Evolutionary conservation across 2,888 invertebrate genomes (phyloP).

Genomic region (Caenorhabditis becei): DNA sequence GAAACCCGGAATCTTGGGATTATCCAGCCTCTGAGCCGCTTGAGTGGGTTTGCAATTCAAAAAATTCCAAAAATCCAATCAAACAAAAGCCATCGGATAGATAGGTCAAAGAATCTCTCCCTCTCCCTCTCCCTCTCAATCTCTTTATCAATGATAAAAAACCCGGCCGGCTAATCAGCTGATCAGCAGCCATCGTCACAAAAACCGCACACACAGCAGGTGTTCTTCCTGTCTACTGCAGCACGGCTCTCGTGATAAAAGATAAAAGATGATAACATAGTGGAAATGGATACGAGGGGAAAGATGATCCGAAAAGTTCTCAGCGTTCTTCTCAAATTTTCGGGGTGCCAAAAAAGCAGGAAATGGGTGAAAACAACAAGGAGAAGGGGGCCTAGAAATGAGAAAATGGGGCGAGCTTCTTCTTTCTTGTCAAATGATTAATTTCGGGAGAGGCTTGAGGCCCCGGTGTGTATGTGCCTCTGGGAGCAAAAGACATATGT

Average conservation of each 20-base stretch:
- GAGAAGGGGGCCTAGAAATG: slow-evolving; percentile 5
- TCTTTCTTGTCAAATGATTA: slow-evolving; percentile 59
- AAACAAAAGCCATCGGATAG: too few relatives aligned
- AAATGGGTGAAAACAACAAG: background rate
- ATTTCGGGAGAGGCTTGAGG: slow-evolving; percentile 31
- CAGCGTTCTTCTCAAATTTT: background rate
- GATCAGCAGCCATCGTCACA: background rate
- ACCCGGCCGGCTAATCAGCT: background rate
- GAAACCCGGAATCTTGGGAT: too few relatives aligned
- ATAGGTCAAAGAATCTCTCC: too few relatives aligned
- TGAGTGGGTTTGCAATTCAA: too few relatives aligned
- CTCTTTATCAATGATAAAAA: too few relatives aligned
- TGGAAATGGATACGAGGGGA: background rate
- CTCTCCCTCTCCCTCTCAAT: too few relatives aligned
- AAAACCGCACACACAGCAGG: too few relatives aligned
- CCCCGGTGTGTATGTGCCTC: background rate
- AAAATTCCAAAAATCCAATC: too few relatives aligned
- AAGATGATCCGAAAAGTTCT: background rate
- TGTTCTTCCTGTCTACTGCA: too few relatives aligned
- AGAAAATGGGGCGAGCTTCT: slow-evolving; percentile 10
- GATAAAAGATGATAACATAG: background rate
- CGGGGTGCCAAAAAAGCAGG: background rate
- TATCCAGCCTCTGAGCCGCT: too few relatives aligned
- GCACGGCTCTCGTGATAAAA: too few relatives aligned
- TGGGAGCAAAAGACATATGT: slow-evolving; percentile 45